Evolutionary conservation across 2,888 invertebrate species (phyloP), one percentile per base, ranked within the genome.

Genomic region (Rapana venosa): DNA sequence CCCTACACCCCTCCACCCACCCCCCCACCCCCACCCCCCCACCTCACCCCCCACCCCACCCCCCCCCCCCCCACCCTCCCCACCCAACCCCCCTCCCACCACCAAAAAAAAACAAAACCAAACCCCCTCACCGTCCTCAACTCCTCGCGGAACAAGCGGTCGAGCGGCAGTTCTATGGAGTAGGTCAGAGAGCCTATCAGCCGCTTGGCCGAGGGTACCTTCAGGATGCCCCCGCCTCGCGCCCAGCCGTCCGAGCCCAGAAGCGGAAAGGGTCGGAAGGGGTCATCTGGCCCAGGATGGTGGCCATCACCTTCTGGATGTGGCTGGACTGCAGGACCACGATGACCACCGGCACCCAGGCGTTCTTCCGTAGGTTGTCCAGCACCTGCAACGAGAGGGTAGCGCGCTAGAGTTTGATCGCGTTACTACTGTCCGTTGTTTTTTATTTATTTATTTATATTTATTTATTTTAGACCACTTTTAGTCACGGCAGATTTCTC

Each of bases 361-460:
- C 26, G 70, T 66, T 87, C 87, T 87, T 87, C 26, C 87, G n/a
- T 35, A 87, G 66, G 87, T 87, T 26, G 36, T 87, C 70, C 70
- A 87, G 66, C 32, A 87, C 35, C 87, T 87, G 70, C 1, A n/a
- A 66, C 47, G 47, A 8, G 47, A 8, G 2, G 8, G 47, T 47
- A 47, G 47, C 8, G 8, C 4, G 47, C 8, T 2, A 47, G 47
- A 47, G 47, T n/a, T n/a, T n/a, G n/a, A n/a, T n/a, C n/a, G n/a
- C n/a, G n/a, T n/a, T n/a, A n/a, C n/a, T n/a, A n/a, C n/a, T n/a
- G n/a, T n/a, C n/a, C n/a, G n/a, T n/a, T n/a, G n/a, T n/a, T n/a
- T n/a, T n/a, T n/a, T n/a, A n/a, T n/a, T n/a, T n/a, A n/a, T n/a
- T n/a, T n/a, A 8, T 47, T 47, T 47, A 47, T 47, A 5, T 47